Evolutionary conservation across 1,140 invertebrate species (phyloP).

Genomic region (Samia ricini): DNA sequence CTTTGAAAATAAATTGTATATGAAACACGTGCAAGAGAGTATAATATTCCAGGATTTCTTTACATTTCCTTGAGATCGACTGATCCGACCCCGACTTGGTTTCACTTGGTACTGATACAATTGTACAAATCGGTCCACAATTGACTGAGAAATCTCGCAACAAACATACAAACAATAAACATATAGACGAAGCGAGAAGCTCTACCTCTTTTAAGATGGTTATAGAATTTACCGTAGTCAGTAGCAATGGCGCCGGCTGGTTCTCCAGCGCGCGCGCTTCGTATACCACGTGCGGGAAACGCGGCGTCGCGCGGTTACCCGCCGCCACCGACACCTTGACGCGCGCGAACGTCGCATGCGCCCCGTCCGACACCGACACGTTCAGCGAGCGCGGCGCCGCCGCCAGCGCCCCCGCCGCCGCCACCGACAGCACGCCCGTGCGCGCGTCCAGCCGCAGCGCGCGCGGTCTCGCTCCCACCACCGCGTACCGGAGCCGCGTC

Average conservation of each 20-base stretch:
- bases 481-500: constrained; percentile 86
- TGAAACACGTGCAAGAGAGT: too few relatives aligned
- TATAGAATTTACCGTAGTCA: constrained; percentile 80
- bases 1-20: too few relatives aligned
- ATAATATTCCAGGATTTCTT: too few relatives aligned
- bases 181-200: too few relatives aligned
- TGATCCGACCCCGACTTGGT: too few relatives aligned
- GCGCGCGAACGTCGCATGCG: constrained; percentile 90
- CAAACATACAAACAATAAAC: too few relatives aligned
- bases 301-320: constrained; percentile 88
- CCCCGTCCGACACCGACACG: constrained; percentile 94
- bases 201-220: too few relatives aligned
- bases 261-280: constrained; percentile 90
- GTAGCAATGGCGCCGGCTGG: constrained; percentile 84
- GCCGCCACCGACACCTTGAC: constrained; percentile 89
- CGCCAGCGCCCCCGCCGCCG: constrained; percentile 84
- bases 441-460: constrained; percentile 87
- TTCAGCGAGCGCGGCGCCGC: constrained; percentile 78
- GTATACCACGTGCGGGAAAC: constrained; percentile 86
- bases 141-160: too few relatives aligned
- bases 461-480: constrained; percentile 90
- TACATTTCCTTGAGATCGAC: too few relatives aligned
- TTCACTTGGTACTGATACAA: too few relatives aligned
- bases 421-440: constrained; percentile 84
- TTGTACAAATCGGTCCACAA: too few relatives aligned